Evolutionary conservation across 1,140 invertebrate genomes (phyloP), one percentile per base, ranked within the genome.

Genomic region (Dreissena polymorpha): DNA sequence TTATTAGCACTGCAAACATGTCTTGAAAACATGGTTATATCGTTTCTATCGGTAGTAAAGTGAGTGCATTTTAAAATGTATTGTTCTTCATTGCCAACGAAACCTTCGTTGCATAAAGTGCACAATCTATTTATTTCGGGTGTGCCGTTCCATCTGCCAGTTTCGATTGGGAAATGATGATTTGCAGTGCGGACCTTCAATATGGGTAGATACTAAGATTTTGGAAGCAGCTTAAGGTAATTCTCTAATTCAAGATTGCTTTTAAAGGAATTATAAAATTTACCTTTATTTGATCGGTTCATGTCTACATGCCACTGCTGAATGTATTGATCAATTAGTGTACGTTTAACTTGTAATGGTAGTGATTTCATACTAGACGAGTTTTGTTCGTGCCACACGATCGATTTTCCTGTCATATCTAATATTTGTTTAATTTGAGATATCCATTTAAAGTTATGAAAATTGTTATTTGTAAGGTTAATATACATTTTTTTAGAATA

Each of bases 201-300:
- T 10, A 73, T 16, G 5, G 51, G 21, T n/a, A 55, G 10, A 21
- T 18, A 51, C 53, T 73, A 2, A 25, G 12, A 18, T 12, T n/a
- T 57, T 1, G 49, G 51, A 21, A 73, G 50, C 1, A 73, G n/a
- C 25, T 73, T 73, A 55, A 73, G 57, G 27, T 73, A 73, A 18
- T 18, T 5, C 57, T 73, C 70, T 3, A 55, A 21, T 51, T 39
- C 68, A 13, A 39, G 7, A 39, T 39, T 2, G 18, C 14, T 10
- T 57, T 73, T 73, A 73, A 73, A 73, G 10, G 23, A 55, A 16
- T 25, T 73, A 73, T 53, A 73, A 73, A 53, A n/a, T 53, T 23
- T 12, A 23, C 51, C 51, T 73, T 73, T 73, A 14, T 73, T 55
- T 73, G 21, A 73, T 53, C 18, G 70, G 10, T 53, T 18, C 27